These are phyloP conservation scores for Formica exsecta DNA, from an alignment of 1,140 invertebrate species.

Conservation along the genomic window DNA sequence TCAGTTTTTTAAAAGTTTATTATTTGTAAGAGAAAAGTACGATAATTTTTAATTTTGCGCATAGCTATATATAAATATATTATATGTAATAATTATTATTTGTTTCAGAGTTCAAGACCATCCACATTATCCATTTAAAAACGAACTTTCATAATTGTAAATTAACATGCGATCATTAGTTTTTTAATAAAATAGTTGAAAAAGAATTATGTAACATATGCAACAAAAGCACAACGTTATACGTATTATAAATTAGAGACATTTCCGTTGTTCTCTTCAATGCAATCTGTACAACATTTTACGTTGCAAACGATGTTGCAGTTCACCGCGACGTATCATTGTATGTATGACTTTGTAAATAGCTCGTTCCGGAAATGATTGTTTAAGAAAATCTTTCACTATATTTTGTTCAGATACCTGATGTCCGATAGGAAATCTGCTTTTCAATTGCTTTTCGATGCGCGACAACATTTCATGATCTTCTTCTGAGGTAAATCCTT, in stretches of 20 bases:
- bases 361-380: slow-evolving; percentile 96
- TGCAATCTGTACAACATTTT: slow-evolving; percentile 98
- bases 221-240: slow-evolving; percentile 22
- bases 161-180: slow-evolving; percentile 46
- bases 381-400: slow-evolving; percentile 96
- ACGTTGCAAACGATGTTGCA: slow-evolving; percentile 97
- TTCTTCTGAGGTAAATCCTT: slow-evolving; percentile 98
- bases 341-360: slow-evolving; percentile 96
- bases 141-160: slow-evolving; percentile 74
- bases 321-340: slow-evolving; percentile 97
- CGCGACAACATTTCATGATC: slow-evolving; percentile 95
- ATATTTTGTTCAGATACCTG: slow-evolving; percentile 98
- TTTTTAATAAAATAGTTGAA: slow-evolving; percentile 41
- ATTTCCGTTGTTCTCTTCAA: slow-evolving; percentile 83
- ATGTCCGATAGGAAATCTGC: slow-evolving; percentile 97
- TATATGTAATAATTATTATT: not conserved
- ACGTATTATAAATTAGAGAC: slow-evolving; percentile 33
- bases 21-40: not conserved
- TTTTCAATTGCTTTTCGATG: slow-evolving; percentile 98
- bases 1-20: not conserved
- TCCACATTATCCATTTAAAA: slow-evolving; percentile 87
- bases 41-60: not conserved
- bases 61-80: not conserved
- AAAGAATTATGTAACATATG: slow-evolving; percentile 21
- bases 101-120: slow-evolving; percentile 86